Conservation (phyloP, 2,888 invertebrate genomes). For the Drosophila fulvimacula region DNA sequence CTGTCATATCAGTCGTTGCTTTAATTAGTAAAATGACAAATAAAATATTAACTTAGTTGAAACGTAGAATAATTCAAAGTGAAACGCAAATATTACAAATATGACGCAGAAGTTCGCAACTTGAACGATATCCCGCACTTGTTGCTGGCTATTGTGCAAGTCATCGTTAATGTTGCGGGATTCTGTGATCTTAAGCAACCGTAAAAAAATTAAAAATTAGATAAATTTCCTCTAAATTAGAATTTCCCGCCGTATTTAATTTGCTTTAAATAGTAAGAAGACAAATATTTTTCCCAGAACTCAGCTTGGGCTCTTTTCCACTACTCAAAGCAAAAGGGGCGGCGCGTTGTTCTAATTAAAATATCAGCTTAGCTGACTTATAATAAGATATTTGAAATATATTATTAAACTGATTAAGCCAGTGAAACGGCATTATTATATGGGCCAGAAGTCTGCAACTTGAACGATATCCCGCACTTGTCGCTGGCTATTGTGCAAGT, state of each 20-base stretch:
- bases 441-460: too few relatives aligned
- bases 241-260: too few relatives aligned
- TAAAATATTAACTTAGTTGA: background rate
- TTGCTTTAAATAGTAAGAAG: too few relatives aligned
- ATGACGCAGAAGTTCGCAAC: constrained; percentile 38
- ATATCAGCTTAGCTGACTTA: too few relatives aligned
- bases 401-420: too few relatives aligned
- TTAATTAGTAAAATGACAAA: constrained; percentile 24
- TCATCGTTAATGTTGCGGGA: constrained; percentile 48
- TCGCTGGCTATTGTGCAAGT: too few relatives aligned
- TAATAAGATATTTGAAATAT: too few relatives aligned
- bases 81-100: background rate
- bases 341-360: constrained; percentile 6
- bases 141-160: constrained; percentile 51
- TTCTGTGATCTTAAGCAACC: constrained; percentile 21
- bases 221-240: background rate
- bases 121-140: constrained; percentile 45
- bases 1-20: constrained; percentile 22
- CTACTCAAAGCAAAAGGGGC: constrained; percentile 23
- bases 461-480: too few relatives aligned
- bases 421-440: too few relatives aligned
- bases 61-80: background rate
- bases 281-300: background rate
- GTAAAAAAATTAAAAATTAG: background rate
- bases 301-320: constrained; percentile 30